Base-by-base conservation (phyloP, 2,888 invertebrate genomes). In the Pseudoips prasinana region DNA sequence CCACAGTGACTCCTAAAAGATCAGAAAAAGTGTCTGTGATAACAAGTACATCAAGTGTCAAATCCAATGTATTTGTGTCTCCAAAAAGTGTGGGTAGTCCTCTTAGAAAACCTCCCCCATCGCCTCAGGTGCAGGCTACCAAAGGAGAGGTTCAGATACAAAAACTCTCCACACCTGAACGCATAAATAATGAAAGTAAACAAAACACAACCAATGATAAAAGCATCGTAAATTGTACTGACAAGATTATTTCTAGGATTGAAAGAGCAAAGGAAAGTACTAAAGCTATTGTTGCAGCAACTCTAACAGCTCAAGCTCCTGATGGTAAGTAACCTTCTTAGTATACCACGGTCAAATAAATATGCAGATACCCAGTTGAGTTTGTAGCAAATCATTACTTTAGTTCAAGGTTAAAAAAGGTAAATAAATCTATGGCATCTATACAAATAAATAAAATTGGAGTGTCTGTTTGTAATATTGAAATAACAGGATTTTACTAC, bases 21-120 rank as follows among this genome's bases (percentile, higher is more conserved):
- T 35, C 55, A 3, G 66, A 63, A 37, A 68, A 66, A 39, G 60
- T 62, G 2, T 51, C 69, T 17, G 71, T 65, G 3, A 67, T 68
- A 26, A 65, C 66, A 8, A 51, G 60, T 25, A 44, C 58, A 11
- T 39, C 64, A 6, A 57, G 40, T 33, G 34, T 41, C 1, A 64
- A 54, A 35, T 29, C 52, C 22, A 46, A 35, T 26, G 48, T 73
- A 1, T 78, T 80, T 61, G 58, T 64, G 2, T 78, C 80, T 1
- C 77, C 79, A 0, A 58, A 43, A 33, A 57, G 52, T 10, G 58
- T 66, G 24, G 48, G 48, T 3, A 73, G 69, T 29, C 61, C 73
- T 22, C 34, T 58, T 1, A 59, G 48, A 6, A 62, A 55, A 9
- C 52, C 46, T 10, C 46, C 52, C 1, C 56, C 58, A 0, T 64